These are phyloP conservation scores for Magallana nippona DNA, from an alignment of 2,888 invertebrate genomes.

Conservation along the genomic window DNA sequence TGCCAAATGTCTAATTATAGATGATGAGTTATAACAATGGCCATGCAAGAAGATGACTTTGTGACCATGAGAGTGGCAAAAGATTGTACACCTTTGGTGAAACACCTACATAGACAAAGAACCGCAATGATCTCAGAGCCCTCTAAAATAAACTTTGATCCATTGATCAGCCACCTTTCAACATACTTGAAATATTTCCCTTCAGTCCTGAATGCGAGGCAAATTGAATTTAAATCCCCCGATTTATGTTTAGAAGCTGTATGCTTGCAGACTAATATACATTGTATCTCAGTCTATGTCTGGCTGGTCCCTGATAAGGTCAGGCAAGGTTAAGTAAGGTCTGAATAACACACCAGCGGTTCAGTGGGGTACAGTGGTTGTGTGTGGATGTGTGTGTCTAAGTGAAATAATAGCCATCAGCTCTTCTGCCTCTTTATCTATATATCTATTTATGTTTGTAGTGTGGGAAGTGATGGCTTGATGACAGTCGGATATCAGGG, in stretches of 20 bases:
- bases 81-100: conserved; percentile 12
- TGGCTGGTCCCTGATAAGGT: conserved; percentile 26
- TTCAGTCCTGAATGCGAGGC: conserved; percentile 1
- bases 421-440: conserved; percentile 21
- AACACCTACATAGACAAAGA: conserved; percentile 16
- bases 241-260: conserved; percentile 28
- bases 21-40: not conserved
- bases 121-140: conserved; percentile 4
- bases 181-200: conserved; percentile 26
- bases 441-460: conserved; percentile 11
- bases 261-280: conserved; percentile 19
- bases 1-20: not conserved
- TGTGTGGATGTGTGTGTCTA: not conserved
- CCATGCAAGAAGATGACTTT: not conserved
- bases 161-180: conserved; percentile 23
- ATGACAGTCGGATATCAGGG: not conserved
- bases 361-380: conserved; percentile 16
- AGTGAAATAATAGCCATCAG: not conserved
- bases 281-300: not conserved
- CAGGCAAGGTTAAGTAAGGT: conserved; percentile 7
- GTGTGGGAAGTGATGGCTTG: conserved; percentile 2
- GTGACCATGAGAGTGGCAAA: not conserved
- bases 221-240: conserved; percentile 33
- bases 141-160: conserved; percentile 29
- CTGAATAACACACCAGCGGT: not conserved